Evolutionary conservation across 2,113 vertebrate species (phyloP).

Genomic region (Murina feae): DNA sequence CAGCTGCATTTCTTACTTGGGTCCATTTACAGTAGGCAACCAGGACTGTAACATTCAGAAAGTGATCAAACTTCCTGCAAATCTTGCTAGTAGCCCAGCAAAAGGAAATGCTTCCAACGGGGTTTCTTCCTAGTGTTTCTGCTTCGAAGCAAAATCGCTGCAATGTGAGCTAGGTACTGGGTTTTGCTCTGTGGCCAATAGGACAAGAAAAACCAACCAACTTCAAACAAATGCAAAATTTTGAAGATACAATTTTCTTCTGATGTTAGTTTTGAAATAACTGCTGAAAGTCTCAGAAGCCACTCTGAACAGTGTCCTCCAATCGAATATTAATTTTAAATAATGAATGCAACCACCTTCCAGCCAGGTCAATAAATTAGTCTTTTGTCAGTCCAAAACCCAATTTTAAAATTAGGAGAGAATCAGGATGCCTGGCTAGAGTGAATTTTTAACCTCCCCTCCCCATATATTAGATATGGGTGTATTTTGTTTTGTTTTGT

Average conservation of each 20-base stretch:
- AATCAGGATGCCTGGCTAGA: neutral
- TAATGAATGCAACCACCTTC: neutral
- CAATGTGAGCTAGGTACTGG: neutral
- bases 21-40: too few species aligned
- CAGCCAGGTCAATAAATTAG: neutral
- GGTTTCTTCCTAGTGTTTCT: neutral
- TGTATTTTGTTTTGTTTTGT: neutral
- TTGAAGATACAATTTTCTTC: neutral
- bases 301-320: neutral
- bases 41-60: neutral
- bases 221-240: neutral
- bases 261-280: neutral
- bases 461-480: neutral
- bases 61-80: neutral
- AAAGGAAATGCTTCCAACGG: neutral
- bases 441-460: neutral
- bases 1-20: neutral
- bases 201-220: neutral
- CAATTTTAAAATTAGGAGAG: neutral
- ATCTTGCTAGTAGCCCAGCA: neutral
- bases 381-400: neutral
- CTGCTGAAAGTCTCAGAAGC: neutral
- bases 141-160: neutral
- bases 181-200: neutral
- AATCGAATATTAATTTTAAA: conserved; percentile 31